These are phyloP conservation scores for Drosophila persimilis DNA, from an alignment of 1,140 invertebrate genomes.

Conservation along the genomic window DNA sequence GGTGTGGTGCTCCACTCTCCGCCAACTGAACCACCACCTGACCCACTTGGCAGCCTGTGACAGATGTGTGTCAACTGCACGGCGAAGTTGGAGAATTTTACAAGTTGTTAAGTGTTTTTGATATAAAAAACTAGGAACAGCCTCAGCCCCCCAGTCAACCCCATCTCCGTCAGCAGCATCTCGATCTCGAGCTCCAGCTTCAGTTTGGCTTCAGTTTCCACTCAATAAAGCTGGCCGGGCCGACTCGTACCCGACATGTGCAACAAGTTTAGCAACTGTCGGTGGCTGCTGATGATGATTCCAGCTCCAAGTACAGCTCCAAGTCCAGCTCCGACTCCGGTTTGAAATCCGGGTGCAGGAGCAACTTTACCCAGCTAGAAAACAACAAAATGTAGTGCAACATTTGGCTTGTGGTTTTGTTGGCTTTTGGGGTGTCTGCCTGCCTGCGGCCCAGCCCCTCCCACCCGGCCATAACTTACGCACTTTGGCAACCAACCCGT, in stretches of 20 bases:
- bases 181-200: conserved; percentile 10
- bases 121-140: conserved; percentile 71
- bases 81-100: conserved; percentile 66
- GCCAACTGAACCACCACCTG: conserved; percentile 26
- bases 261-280: conserved; percentile 70
- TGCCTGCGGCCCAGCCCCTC: conserved; percentile 13
- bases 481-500: conserved; percentile 44
- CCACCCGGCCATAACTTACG: conserved; percentile 3
- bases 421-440: conserved; percentile 57
- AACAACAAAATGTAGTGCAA: conserved; percentile 68
- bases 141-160: conserved; percentile 19
- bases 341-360: conserved; percentile 76
- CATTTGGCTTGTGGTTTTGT: conserved; percentile 65
- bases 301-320: conserved; percentile 30
- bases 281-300: conserved; percentile 21
- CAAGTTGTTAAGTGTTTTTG: conserved; percentile 79
- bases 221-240: conserved; percentile 26
- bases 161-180: background rate
- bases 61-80: conserved; percentile 75
- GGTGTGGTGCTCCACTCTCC: conserved; percentile 7
- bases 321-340: conserved; percentile 53
- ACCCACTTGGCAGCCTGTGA: conserved; percentile 67
- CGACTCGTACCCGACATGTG: conserved; percentile 46
- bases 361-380: conserved; percentile 31
- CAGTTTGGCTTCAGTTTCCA: conserved; percentile 23